Percentiles rank a stretch among this genome's conserved stretches.
Conservation (phyloP, 1,140 invertebrate species). For the Anadara kagoshimensis region DNA sequence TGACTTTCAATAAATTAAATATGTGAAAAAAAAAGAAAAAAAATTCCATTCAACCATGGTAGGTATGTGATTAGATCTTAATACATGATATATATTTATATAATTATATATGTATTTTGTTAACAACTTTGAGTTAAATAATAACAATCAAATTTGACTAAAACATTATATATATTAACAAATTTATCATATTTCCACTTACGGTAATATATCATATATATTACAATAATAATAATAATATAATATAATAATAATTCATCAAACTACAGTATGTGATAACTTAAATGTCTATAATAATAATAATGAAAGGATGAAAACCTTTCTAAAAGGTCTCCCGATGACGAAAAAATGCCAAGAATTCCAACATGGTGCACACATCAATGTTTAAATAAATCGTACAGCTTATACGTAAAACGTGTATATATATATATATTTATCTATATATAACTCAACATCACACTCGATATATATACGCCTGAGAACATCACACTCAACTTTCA, state of each 20-base stretch:
- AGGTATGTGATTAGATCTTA: constrained; percentile 18
- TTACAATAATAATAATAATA: constrained; percentile 26
- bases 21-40: constrained; percentile 1
- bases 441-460: too few species aligned
- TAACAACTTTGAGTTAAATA: constrained; percentile 61
- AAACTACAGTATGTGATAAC: constrained; percentile 10
- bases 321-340: too few species aligned
- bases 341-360: too few species aligned
- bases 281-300: too few species aligned
- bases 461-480: too few species aligned
- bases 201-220: constrained; percentile 46
- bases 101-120: constrained; percentile 42
- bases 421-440: too few species aligned
- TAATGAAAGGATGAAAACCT: too few species aligned
- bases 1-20: constrained; percentile 13
- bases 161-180: constrained; percentile 45
- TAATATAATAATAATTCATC: constrained; percentile 16
- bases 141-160: constrained; percentile 59
- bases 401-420: too few species aligned
- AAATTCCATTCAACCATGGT: constrained; percentile 13
- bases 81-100: constrained; percentile 23
- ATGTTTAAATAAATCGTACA: too few species aligned
- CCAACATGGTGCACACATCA: too few species aligned
- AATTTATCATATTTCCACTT: constrained; percentile 17
- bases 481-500: too few species aligned